Percentiles rank a stretch among this genome's conserved stretches.
Evolutionary conservation across 2,797 vertebrate genomes (phyloP).

Genomic region (Sebastes itinus): DNA sequence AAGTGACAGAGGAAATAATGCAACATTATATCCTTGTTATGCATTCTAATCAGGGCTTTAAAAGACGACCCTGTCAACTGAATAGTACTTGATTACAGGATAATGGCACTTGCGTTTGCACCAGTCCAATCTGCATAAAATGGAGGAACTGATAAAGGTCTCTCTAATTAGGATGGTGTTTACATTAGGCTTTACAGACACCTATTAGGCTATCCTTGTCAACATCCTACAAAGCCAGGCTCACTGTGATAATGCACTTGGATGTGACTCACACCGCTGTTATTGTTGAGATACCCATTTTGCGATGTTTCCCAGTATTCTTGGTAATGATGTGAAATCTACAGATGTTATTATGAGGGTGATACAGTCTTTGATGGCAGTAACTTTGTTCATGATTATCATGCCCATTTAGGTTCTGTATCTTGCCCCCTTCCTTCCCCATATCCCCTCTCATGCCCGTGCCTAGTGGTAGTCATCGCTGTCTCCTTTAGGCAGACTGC

Average conservation of each 20-base stretch:
- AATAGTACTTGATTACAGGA: conserved; percentile 80
- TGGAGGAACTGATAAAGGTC: conserved; percentile 73
- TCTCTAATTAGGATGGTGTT: conserved; percentile 77
- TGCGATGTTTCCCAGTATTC: conserved; percentile 76
- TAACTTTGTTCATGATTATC: conserved; percentile 85
- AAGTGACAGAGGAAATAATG: conserved; percentile 47
- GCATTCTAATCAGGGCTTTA: conserved; percentile 75
- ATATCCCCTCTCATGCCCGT: conserved; percentile 67
- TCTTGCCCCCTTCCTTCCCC: conserved; percentile 74
- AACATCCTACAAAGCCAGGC: conserved; percentile 67
- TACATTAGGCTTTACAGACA: conserved; percentile 70
- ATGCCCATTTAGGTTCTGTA: conserved; percentile 82
- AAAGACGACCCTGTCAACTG: conserved; percentile 67
- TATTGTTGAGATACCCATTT: conserved; percentile 74
- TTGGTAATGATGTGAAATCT: conserved; percentile 83
- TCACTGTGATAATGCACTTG: conserved; percentile 68
- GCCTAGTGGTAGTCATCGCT: conserved; percentile 75
- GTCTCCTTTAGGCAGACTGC: conserved; percentile 85
- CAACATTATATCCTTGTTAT: conserved; percentile 59
- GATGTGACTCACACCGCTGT: conserved; percentile 65
- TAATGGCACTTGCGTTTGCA: conserved; percentile 74
- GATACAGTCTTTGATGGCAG: conserved; percentile 81
- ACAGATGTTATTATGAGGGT: conserved; percentile 80
- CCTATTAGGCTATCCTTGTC: conserved; percentile 73
- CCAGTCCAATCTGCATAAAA: conserved; percentile 76